Conservation (phyloP, 92 coral and sea anemone genomes). For the Epizoanthus fatuus region DNA sequence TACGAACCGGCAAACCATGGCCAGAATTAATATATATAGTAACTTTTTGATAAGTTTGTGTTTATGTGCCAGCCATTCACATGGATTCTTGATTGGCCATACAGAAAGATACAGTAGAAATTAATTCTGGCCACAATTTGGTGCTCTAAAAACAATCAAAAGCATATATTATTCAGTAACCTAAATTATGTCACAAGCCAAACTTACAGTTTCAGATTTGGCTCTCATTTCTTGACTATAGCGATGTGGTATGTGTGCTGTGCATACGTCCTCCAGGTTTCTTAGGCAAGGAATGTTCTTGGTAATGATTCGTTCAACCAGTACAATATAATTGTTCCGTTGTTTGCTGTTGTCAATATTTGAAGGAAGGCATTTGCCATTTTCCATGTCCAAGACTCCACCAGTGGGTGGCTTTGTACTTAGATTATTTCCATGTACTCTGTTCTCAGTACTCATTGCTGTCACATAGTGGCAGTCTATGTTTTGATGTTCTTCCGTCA, state of each 20-base stretch:
- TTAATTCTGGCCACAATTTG: too few relatives aligned
- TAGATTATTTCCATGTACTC: constrained; percentile 38
- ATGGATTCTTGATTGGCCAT: too few relatives aligned
- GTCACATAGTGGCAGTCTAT: constrained; percentile 42
- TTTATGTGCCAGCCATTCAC: too few relatives aligned
- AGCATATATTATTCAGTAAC: too few relatives aligned
- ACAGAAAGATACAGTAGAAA: too few relatives aligned
- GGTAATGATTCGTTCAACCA: constrained; percentile 57
- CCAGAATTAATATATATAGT: too few relatives aligned
- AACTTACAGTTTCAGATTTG: constrained; percentile 57
- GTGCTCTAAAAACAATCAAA: too few relatives aligned
- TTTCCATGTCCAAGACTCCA: constrained; percentile 60
- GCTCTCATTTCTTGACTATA: constrained; percentile 62
- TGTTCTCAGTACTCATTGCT: constrained; percentile 55
- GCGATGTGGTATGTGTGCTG: constrained; percentile 58
- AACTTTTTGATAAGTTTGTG: too few relatives aligned
- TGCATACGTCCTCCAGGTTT: constrained; percentile 41
- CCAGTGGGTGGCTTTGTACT: constrained; percentile 44
- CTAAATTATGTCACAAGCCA: too few relatives aligned
- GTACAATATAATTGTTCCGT: constrained; percentile 48
- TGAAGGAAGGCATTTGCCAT: constrained; percentile 60
- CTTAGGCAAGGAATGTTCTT: constrained; percentile 56
- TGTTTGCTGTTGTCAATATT: constrained; percentile 56
- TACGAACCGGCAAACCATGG: too few relatives aligned
- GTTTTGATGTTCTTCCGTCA: constrained; percentile 59